Conservation (phyloP, 2,888 invertebrate species). For the Rhyacophila evoluta region DNA sequence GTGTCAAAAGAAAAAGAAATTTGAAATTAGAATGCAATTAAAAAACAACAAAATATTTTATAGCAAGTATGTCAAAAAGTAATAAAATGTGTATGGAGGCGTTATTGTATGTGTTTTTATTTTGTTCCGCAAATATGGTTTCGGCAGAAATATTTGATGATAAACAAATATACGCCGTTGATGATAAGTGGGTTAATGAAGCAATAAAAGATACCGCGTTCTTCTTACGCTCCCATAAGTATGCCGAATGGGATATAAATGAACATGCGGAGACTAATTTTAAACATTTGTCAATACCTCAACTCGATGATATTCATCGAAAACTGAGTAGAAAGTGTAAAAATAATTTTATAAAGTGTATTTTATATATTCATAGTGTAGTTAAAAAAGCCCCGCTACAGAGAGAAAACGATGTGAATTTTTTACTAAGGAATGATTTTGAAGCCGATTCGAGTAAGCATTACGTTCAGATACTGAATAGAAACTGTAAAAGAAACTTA, state of each 20-base stretch:
- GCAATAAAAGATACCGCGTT: constrained; percentile 70
- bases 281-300: constrained; percentile 69
- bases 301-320: constrained; percentile 70
- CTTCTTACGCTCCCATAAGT: constrained; percentile 74
- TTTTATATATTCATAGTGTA: constrained; percentile 68
- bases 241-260: constrained; percentile 72
- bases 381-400: constrained; percentile 63
- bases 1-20: no score
- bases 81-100: no score
- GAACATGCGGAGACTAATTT: constrained; percentile 60
- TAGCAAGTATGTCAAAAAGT: no score
- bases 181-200: neutral
- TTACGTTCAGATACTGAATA: constrained; percentile 57
- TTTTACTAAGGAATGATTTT: constrained; percentile 58
- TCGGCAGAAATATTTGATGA: neutral
- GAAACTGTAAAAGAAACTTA: constrained; percentile 66
- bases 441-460: neutral
- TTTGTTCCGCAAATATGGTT: no score
- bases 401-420: constrained; percentile 68
- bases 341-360: constrained; percentile 68
- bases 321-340: constrained; percentile 72
- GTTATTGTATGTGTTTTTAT: no score
- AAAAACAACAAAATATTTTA: no score
- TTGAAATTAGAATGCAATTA: no score
- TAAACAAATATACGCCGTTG: neutral